Conservation (phyloP, 2,888 invertebrate genomes). For the Tethea ocularis region DNA sequence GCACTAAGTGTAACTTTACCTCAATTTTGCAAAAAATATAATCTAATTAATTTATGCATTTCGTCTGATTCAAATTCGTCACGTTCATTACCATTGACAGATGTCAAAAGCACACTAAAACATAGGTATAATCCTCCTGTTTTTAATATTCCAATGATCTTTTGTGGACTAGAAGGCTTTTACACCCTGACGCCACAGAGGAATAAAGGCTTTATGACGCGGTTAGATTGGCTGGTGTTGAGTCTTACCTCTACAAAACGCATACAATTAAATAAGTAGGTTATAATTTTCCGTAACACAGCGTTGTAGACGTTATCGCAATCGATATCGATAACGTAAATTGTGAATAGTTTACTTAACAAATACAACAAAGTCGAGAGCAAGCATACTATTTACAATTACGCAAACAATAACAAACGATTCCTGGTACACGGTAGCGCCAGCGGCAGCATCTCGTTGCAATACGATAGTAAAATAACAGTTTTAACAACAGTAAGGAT, state of each 20-base stretch:
- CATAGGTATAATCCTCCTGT: too few species aligned
- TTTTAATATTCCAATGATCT: too few species aligned
- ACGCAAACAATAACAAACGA: constrained; percentile 48
- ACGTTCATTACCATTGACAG: too few species aligned
- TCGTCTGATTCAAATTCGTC: too few species aligned
- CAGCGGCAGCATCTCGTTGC: constrained; percentile 18
- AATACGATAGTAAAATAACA: constrained; percentile 34
- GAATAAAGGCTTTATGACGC: too few species aligned
- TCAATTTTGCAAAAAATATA: background rate
- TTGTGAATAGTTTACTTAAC: constrained; percentile 31
- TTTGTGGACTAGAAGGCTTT: too few species aligned
- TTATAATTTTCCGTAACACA: background rate
- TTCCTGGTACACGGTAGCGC: constrained; percentile 42
- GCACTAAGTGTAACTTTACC: background rate
- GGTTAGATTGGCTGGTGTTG: too few species aligned
- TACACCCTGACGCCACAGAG: too few species aligned
- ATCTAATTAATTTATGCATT: too few species aligned
- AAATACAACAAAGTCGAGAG: constrained; percentile 34
- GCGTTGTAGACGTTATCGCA: background rate
- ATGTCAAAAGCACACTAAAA: too few species aligned
- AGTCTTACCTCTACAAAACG: too few species aligned
- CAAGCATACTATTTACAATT: constrained; percentile 49
- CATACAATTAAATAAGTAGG: too few species aligned
- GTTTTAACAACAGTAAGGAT: constrained; percentile 23
- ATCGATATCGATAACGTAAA: constrained; percentile 22